These are phyloP conservation scores for Eulemur mongoz DNA, from an alignment of 2,797 vertebrate genomes.

Conservation along the genomic window DNA sequence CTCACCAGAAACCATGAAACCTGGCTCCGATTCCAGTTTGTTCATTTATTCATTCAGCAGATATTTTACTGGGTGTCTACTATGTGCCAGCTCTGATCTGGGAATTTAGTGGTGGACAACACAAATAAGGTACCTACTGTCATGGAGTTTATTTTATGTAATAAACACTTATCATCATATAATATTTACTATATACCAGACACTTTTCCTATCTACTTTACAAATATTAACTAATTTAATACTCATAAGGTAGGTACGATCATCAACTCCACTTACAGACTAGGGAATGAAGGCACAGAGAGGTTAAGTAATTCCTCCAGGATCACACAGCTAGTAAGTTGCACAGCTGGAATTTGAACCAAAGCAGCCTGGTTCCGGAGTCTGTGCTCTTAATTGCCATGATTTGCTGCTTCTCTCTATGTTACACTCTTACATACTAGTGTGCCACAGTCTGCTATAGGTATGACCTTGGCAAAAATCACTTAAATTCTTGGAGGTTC, in stretches of 20 bases:
- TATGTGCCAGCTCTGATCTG: not conserved
- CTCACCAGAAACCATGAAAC: not conserved
- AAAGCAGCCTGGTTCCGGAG: not conserved
- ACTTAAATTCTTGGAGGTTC: not conserved
- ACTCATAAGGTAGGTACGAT: not conserved
- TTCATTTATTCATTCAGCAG: slow-evolving; percentile 1
- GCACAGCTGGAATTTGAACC: not conserved
- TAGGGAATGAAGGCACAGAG: not conserved
- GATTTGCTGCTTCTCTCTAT: not conserved
- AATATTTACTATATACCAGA: not conserved
- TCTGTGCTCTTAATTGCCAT: not conserved
- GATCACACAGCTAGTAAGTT: not conserved
- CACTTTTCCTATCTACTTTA: not conserved
- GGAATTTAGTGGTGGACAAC: not conserved
- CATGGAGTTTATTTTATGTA: not conserved
- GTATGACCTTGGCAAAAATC: not conserved
- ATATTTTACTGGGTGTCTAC: slow-evolving; percentile 29
- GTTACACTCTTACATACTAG: not conserved
- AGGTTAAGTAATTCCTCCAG: not conserved
- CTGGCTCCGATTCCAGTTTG: not conserved
- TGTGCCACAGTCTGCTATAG: not conserved
- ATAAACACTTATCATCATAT: not conserved
- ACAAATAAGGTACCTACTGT: not conserved
- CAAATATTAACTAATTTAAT: slow-evolving; percentile 9
- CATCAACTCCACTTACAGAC: not conserved